Conservation (phyloP, 2,888 invertebrate genomes). For the Rapana venosa region DNA sequence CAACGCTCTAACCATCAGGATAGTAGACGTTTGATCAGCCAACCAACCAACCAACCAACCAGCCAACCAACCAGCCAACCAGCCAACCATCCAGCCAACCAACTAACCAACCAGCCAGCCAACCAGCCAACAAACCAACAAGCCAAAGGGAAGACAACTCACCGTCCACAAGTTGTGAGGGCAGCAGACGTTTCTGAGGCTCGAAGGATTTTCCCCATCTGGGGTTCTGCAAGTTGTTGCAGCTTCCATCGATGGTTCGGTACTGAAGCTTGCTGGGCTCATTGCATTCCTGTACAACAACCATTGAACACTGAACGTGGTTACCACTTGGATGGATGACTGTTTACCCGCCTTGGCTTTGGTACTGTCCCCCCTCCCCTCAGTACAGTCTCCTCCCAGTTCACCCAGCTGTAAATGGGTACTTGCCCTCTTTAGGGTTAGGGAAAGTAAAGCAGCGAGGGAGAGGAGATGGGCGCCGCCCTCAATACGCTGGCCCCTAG, state of each 20-base stretch:
- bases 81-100: background rate
- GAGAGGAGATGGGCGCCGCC: background rate
- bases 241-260: constrained; percentile 41
- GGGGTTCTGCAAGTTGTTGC: constrained; percentile 39
- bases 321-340: background rate
- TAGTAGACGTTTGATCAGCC: no score
- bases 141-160: background rate
- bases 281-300: background rate
- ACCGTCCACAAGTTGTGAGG: constrained; percentile 26
- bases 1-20: no score
- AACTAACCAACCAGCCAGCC: background rate
- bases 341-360: background rate
- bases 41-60: no score
- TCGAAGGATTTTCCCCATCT: constrained; percentile 42
- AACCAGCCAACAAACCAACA: background rate
- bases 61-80: background rate
- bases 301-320: background rate
- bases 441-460: background rate
- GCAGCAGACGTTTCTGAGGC: constrained; percentile 34
- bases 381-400: constrained; percentile 17
- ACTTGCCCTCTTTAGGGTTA: background rate
- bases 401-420: constrained; percentile 32
- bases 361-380: background rate
- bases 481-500: no score
- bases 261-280: constrained; percentile 17